phyloP scores from a whole-genome alignment of 2,797 vertebrate species.

The Sebastes hubbsi region DNA sequence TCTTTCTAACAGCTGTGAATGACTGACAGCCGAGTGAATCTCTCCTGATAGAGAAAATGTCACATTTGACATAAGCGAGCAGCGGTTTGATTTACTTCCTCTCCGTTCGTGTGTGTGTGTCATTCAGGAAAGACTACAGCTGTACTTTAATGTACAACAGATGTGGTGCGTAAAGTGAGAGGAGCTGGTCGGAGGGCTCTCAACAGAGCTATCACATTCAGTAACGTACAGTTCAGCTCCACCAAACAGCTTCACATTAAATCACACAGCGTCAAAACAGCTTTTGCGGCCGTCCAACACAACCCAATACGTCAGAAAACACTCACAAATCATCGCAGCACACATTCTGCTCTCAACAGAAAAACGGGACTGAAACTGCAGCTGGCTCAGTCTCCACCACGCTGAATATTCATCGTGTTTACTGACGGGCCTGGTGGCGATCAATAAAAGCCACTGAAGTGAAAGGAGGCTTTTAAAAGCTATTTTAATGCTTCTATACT shows the following conservation, averaged over 20 bases:
- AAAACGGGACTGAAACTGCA: conserved; percentile 30
- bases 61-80: conserved; percentile 83
- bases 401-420: conserved; percentile 28
- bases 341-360: conserved; percentile 14
- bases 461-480: conserved; percentile 19
- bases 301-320: conserved; percentile 32
- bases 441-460: conserved; percentile 50
- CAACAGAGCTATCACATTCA: conserved; percentile 52
- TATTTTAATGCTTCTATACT: conserved; percentile 21
- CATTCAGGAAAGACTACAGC: conserved; percentile 84
- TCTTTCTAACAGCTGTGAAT: conserved; percentile 9
- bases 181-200: conserved; percentile 41
- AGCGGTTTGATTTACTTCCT: conserved; percentile 83
- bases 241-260: conserved; percentile 33
- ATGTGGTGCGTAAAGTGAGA: conserved; percentile 73
- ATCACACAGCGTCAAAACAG: conserved; percentile 27
- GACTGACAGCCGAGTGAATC: conserved; percentile 72
- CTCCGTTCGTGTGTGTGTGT: conserved; percentile 48
- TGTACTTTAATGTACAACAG: conserved; percentile 86
- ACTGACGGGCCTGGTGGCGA: conserved; percentile 22
- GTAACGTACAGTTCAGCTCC: conserved; percentile 1
- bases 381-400: background rate
- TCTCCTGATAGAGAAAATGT: conserved; percentile 77
- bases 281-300: conserved; percentile 22
- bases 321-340: conserved; percentile 18